Conservation (phyloP, 92 coral and sea anemone species). For the Parazoanthus atlanticus region DNA sequence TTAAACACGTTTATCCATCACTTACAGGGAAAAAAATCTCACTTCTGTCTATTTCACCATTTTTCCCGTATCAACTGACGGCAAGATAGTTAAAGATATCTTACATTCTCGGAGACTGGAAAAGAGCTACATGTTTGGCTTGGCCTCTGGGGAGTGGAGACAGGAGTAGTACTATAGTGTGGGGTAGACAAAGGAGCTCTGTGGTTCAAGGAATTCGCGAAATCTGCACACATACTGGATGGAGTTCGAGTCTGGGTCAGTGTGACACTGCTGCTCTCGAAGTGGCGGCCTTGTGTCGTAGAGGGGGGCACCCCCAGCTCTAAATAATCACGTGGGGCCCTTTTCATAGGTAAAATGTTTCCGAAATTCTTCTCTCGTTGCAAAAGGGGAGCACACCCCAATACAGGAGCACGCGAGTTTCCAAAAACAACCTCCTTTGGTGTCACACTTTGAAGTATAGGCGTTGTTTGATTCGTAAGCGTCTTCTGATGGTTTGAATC, state of each 20-base stretch:
- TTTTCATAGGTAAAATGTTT: neutral
- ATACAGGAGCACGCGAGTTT: neutral
- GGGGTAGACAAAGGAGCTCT: neutral
- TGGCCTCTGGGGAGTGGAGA: neutral
- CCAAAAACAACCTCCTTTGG: neutral
- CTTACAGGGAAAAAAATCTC: no score
- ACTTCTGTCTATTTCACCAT: neutral
- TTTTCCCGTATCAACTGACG: neutral
- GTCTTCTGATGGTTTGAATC: neutral
- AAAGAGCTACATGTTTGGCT: neutral
- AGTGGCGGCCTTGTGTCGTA: neutral
- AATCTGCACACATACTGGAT: neutral
- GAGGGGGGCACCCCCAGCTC: neutral
- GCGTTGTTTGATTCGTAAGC: neutral
- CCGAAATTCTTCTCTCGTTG: neutral
- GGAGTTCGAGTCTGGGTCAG: neutral
- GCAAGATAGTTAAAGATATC: neutral
- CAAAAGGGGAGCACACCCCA: neutral
- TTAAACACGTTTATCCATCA: no score
- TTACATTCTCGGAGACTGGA: conserved; percentile 28
- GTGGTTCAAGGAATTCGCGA: neutral
- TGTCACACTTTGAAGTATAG: neutral
- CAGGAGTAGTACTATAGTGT: neutral
- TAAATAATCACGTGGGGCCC: neutral
- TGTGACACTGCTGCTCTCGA: neutral